Base-by-base conservation (phyloP, 2,888 invertebrate species). In the Creontiades dilutus region DNA sequence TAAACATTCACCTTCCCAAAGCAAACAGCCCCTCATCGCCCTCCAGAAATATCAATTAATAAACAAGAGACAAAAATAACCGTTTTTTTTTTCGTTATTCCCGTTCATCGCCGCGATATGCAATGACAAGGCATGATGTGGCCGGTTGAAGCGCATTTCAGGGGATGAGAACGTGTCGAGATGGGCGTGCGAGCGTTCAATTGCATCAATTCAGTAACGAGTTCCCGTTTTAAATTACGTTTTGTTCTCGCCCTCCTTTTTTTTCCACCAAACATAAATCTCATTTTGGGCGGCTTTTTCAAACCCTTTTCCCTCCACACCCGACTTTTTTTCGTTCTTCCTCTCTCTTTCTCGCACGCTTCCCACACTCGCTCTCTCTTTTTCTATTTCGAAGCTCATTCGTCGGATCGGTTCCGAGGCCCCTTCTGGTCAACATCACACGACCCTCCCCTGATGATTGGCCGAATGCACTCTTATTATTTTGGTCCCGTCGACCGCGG, bases 151-250 rank as follows among this genome's bases (percentile, higher is more conserved):
- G 61, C 68, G 27, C 68, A 23, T 68, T 68, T 68, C 68, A 68
- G 23, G 13, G 23, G 68, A 68, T 68, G 68, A 68, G 68, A 11
- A 61, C 19, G 61, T 61, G 68, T 68, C 23, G 68, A 68, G 27
- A 11, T 68, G 68, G 68, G 68, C 68, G 68, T 23, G 68, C 23
- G 23, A 23, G 82, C 52, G 82, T 82, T 48, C 82, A 82, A 5
- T 82, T 82, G 82, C 82, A 82, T 48, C 82, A 82, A 82, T 52
- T 82, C 82, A 13, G 82, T 82, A 82, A 82, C 82, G 82, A 82
- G 82, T 27, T 55, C 82, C 52, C 82, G 82, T 82, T 82, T 82
- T 82, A 82, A 82, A 82, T 82, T 82, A 82, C 82, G 23, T 27
- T 48, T 12, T 14, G 28, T 46, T 48, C n/a, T 37, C 82, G 23